Percentiles rank a stretch among this genome's conserved stretches.
phyloP scores from a whole-genome alignment of 53 echinoderm and acorn worm species.

The Mesocentrotus franciscanus region DNA sequence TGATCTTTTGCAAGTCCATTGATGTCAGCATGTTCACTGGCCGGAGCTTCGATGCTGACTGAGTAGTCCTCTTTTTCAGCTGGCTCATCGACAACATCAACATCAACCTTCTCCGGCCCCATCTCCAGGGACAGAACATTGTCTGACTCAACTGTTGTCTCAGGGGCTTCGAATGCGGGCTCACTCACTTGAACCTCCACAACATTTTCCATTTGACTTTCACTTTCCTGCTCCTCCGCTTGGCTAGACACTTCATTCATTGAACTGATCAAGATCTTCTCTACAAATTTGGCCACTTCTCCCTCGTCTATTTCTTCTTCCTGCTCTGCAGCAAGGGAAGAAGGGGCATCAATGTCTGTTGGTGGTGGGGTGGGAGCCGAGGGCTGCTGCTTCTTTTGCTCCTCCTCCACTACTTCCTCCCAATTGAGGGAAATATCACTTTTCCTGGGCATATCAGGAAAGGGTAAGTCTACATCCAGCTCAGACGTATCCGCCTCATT shows the following conservation, averaged over 20 bases:
- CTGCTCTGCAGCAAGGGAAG: background rate
- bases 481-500: background rate
- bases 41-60: background rate
- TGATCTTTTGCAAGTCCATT: constrained; percentile 2
- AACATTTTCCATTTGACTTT: constrained; percentile 8
- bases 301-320: constrained; percentile 52
- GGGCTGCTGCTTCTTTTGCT: background rate
- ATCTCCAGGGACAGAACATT: constrained; percentile 14
- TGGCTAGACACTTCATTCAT: constrained; percentile 54
- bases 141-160: constrained; percentile 64
- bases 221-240: constrained; percentile 47
- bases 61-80: constrained; percentile 40
- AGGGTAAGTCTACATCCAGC: constrained; percentile 46
- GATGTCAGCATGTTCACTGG: constrained; percentile 26
- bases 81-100: constrained; percentile 48
- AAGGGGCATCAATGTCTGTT: background rate
- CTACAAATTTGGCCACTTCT: constrained; percentile 64
- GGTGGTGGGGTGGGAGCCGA: background rate
- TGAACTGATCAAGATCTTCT: constrained; percentile 54
- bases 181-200: constrained; percentile 40
- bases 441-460: constrained; percentile 62
- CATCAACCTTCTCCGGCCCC: background rate
- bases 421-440: constrained; percentile 57
- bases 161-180: background rate
- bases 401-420: constrained; percentile 47